phyloP scores from a whole-genome alignment of 2,888 invertebrate genomes.

The Clunio marinus region DNA sequence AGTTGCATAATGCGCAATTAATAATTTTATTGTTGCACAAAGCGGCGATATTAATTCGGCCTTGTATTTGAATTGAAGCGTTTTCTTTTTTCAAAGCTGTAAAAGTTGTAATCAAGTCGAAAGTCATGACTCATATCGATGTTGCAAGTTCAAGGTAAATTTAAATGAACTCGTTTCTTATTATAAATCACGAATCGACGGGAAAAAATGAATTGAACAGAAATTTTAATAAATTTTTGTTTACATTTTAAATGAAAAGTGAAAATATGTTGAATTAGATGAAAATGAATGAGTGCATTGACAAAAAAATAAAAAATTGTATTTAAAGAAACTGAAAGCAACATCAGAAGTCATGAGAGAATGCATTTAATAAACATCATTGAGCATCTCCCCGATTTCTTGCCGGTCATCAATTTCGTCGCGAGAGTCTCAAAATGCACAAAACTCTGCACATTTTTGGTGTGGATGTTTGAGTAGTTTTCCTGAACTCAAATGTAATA shows the following conservation, averaged over 20 bases:
- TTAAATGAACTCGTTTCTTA: too few relatives aligned
- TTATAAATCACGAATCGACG: too few relatives aligned
- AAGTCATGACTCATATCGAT: constrained; percentile 4
- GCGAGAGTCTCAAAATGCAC: neutral
- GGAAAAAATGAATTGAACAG: neutral
- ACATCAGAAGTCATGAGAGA: neutral
- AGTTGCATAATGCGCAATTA: neutral
- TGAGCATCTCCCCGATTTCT: neutral
- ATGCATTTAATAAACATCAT: neutral
- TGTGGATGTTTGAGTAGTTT: neutral
- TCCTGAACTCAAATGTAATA: neutral
- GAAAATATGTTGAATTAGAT: constrained; percentile 18
- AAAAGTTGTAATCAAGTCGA: constrained; percentile 13
- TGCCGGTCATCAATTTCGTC: constrained; percentile 18
- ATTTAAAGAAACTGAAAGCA: neutral
- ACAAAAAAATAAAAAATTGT: too few relatives aligned
- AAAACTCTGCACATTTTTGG: neutral
- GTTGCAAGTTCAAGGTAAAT: constrained; percentile 35
- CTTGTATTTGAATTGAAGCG: constrained; percentile 21
- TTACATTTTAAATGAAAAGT: constrained; percentile 16
- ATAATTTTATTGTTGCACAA: neutral
- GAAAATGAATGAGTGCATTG: neutral
- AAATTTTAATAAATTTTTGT: neutral
- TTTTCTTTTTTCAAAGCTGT: neutral
- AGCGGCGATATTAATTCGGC: constrained; percentile 20